Base-by-base conservation (phyloP, 2,888 invertebrate genomes). In the Mythimna ferrago region DNA sequence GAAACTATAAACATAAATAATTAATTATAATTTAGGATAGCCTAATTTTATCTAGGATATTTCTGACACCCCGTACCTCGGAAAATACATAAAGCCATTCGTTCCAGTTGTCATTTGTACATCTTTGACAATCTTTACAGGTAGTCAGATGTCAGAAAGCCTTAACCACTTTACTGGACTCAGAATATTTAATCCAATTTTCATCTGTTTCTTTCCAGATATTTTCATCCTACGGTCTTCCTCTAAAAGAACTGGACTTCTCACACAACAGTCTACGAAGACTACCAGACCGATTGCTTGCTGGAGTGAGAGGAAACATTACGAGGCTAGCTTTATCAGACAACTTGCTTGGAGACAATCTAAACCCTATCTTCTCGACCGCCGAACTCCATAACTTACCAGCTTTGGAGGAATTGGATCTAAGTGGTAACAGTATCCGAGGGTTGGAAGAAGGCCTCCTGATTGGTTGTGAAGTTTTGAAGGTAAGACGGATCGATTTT, bases 321-420 rank as follows among this genome's bases (percentile, higher is more conserved):
- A 97, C 97, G 32, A 98, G 97, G 86, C 92, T 99, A 56, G 97
- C 97, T 21, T 93, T 99, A 68, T 97, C 98, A 44, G 97, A 98
- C 88, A 99, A 99, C 91, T 95, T 98, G n/a, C 96, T 99, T 44
- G 99, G 99, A 1, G 99, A 99, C 90, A 98, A 98, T 87, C 94
- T 99, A 44, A 99, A 99, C 93, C 99, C 99, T 0, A 98, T 99
- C 83, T 99, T 99, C 93, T 98, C 98, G 32, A 98, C 98, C 58
- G 97, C 98, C 48, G 99, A 99, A 92, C 97, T 99, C 78, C 98
- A 98, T 85, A 97, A 98, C 21, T 93, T 99, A 78, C 97, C 97
- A 6, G 97, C 97, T 76, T 94, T 99, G 70, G 97, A 97, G 88
- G 93, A 98, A 54, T 93, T 99, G 72, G 98, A 99, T 91, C 95